phyloP scores from a whole-genome alignment of 2,888 invertebrate genomes.

The Heliconius hortense region DNA sequence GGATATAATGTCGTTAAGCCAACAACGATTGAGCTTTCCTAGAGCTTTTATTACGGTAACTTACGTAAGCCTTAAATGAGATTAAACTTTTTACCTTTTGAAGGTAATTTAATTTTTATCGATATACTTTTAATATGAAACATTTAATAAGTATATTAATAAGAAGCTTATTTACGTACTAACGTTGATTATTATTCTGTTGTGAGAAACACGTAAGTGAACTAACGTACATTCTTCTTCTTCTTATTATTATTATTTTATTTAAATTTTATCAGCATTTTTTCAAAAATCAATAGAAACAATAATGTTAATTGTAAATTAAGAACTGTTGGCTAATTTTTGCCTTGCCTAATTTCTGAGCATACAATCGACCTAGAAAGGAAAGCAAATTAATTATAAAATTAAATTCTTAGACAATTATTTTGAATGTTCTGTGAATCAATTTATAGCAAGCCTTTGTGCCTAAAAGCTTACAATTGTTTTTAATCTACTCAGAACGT shows the following conservation, averaged over 20 bases:
- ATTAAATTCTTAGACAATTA: conserved; percentile 2
- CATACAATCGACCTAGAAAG: not conserved
- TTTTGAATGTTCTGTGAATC: not conserved
- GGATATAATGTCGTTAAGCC: conserved; percentile 42
- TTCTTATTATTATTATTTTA: too few species aligned
- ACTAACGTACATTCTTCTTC: too few species aligned
- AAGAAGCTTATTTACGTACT: too few species aligned
- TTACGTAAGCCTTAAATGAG: conserved; percentile 31
- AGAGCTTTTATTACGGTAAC: conserved; percentile 35
- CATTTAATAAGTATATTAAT: not conserved
- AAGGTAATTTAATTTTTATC: conserved; percentile 4
- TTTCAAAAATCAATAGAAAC: not conserved
- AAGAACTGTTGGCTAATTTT: too few species aligned
- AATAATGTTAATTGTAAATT: not conserved
- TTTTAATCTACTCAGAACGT: conserved; percentile 19
- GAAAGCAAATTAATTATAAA: conserved; percentile 3
- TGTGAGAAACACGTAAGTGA: not conserved
- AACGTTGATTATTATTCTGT: too few species aligned
- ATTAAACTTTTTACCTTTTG: conserved; percentile 24
- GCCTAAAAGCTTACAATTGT: conserved; percentile 14
- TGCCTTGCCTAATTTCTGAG: not conserved
- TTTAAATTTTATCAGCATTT: not conserved
- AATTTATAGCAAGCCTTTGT: conserved; percentile 14
- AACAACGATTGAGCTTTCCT: conserved; percentile 37
- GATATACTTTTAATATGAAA: not conserved